Evolutionary conservation across 2,888 invertebrate genomes (phyloP).

Genomic region (Macaria liturata): DNA sequence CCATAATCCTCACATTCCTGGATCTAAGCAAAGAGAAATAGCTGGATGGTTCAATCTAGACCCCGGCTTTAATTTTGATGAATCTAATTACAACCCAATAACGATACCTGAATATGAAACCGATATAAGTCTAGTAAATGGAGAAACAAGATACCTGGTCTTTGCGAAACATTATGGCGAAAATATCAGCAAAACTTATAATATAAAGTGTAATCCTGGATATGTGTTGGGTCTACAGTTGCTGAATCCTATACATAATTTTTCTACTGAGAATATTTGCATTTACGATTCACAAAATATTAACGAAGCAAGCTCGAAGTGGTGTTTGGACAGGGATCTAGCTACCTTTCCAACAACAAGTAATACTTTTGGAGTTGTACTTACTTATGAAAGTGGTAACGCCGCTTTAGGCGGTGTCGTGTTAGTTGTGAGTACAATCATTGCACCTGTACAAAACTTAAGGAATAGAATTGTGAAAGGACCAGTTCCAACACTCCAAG

Average conservation of each 20-base stretch:
- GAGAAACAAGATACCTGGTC: constrained; percentile 91
- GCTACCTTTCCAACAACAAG: constrained; percentile 96
- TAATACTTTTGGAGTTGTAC: constrained; percentile 90
- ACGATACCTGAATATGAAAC: constrained; percentile 86
- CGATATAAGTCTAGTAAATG: constrained; percentile 85
- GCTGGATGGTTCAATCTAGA: constrained; percentile 95
- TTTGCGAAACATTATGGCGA: constrained; percentile 86
- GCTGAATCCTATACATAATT: constrained; percentile 94
- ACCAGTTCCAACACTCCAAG: constrained; percentile 89
- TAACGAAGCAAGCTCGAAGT: constrained; percentile 85
- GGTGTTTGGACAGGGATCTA: constrained; percentile 92
- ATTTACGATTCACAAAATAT: constrained; percentile 90
- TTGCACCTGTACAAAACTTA: constrained; percentile 88
- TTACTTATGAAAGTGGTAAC: constrained; percentile 91
- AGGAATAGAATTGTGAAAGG: constrained; percentile 90
- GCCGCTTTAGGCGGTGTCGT: constrained; percentile 93
- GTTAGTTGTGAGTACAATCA: constrained; percentile 88
- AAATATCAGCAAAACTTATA: constrained; percentile 81
- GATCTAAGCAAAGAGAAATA: constrained; percentile 93
- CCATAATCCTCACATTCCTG: constrained; percentile 94
- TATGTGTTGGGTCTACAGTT: constrained; percentile 95
- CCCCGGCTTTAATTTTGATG: constrained; percentile 85
- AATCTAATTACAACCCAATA: constrained; percentile 89
- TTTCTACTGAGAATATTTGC: constrained; percentile 92
- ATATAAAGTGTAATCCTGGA: constrained; percentile 89